Base-by-base conservation (phyloP, 92 coral and sea anemone genomes). In the Porites rus region DNA sequence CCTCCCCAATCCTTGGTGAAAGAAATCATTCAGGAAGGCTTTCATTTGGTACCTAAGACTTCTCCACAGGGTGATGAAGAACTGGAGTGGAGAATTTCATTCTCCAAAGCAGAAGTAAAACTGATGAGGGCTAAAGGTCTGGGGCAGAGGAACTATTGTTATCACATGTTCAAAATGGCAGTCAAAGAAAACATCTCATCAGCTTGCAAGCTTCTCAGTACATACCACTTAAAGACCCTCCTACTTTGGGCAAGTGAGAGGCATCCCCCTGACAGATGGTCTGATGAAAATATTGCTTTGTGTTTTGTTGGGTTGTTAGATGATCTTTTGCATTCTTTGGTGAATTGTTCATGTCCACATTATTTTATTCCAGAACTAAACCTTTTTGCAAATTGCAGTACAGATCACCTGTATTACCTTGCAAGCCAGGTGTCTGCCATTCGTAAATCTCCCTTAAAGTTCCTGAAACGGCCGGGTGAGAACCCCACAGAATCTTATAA, bases 21-120 rank as follows among this genome's bases (percentile, higher is more conserved):
- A 28, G 74, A 72, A 51, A 81, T 87, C 14, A 25, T 64, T 64
- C 63, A 75, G 19, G 84, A 19, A 11, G 91, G 93, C 56, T 87
- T 83, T 58, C 88, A 91, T 63, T 18, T 91, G 4, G 93, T 91
- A 17, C 72, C 91, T 1, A 91, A 91, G 72, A 24, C 85, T 17
- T 81, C 91, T 19, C 72, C 80, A n/a, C 52, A 81, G 24, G 91
- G 88, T 2, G 69, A 87, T 17, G 81, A 68, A 81, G 88, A 91
- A 20, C 20, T 91, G 17, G 93, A 91, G 11, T 91, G 93, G 93
- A 70, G 93, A 11, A 28, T 91, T 51, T 91, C 93, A 9, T 91
- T 91, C 71, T 91, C 93, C 14, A 54, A 68, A 56, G 91, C 93
- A 6, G 93, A 91, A 66, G 46, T 51, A 25, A 87, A 58, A 61